A percentile compares a stretch with the other conserved stretches of the same genome.
phyloP scores from a whole-genome alignment of 2,888 invertebrate genomes.

The Drosophila prolongata region DNA sequence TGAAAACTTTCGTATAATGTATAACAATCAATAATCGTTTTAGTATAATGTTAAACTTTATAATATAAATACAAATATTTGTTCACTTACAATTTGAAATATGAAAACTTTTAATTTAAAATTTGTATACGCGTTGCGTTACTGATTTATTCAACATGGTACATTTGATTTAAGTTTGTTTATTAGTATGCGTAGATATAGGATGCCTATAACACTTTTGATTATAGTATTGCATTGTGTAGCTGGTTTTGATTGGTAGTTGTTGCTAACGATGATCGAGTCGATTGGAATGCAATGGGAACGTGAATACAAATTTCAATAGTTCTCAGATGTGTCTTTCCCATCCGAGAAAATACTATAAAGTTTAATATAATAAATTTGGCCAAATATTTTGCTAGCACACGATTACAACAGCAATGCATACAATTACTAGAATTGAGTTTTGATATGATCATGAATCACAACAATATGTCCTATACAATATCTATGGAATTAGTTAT shows the following conservation, averaged over 20 bases:
- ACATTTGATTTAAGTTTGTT: slow-evolving; percentile 53
- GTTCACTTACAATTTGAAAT: slow-evolving; percentile 58
- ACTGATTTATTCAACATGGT: slow-evolving; percentile 46
- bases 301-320: slow-evolving; percentile 32
- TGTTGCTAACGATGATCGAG: slow-evolving; percentile 46
- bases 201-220: slow-evolving; percentile 29
- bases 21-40: slow-evolving; percentile 70
- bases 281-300: slow-evolving; percentile 63
- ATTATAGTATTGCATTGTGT: slow-evolving; percentile 27
- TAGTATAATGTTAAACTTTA: slow-evolving; percentile 37
- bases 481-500: slow-evolving; percentile 51
- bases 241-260: slow-evolving; percentile 38
- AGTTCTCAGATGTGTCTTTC: slow-evolving; percentile 1
- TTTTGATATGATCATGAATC: slow-evolving; percentile 76
- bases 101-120: slow-evolving; percentile 66
- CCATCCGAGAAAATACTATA: slow-evolving; percentile 29
- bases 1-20: slow-evolving; percentile 67
- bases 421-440: slow-evolving; percentile 59
- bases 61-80: slow-evolving; percentile 55
- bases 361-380: slow-evolving; percentile 50
- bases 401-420: slow-evolving; percentile 61
- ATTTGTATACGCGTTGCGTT: slow-evolving; percentile 62
- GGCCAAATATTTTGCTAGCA: slow-evolving; percentile 62
- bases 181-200: slow-evolving; percentile 22
- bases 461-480: slow-evolving; percentile 69